Evolutionary conservation across 2,113 vertebrate genomes (phyloP), one percentile per base, ranked within the genome.

Genomic region (Gymnarchus niloticus): DNA sequence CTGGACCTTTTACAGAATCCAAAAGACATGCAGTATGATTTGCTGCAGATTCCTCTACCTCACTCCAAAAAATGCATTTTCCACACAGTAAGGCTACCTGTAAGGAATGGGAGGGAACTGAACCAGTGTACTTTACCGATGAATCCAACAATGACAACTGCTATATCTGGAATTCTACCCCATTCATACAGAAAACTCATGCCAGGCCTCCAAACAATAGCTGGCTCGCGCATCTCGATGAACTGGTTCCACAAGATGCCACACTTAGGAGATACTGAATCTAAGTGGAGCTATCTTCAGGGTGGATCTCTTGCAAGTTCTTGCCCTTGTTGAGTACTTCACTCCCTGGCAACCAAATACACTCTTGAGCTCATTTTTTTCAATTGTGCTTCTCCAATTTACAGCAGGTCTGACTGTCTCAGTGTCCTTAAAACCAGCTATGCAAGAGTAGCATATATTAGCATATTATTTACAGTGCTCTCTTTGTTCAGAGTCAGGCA

Each of bases 361-460:
- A 52, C 12, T 81, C n/a, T 81, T 25, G 33, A 52, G 78, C 44
- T 49, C 25, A 81, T 81, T 81, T n/a, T 81, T 23, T n/a, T 52
- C 65, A 73, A 73, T 73, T 73, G 65, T 41, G 19, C 80, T 81
- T 78, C 76, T 78, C 76, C 44, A 37, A 78, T 78, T 78, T 73
- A 73, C 65, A 81, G 80, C 41, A 81, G 80, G 25, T 52, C n/a
- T n/a, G n/a, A 81, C 33, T 81, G 51, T 81, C 80, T 33, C n/a
- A 48, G 37, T 44, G 76, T 78, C 44, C 23, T 78, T 78, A 78
- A 46, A 48, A 78, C 76, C 76, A 46, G 76, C 76, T 48, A 78
- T 78, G 46, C 37, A 37, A 78, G 44, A 78, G 37, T 19, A 48
- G 76, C 44, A 78, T 78, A 78, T n/a, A 78, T 78, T 73, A 73